phyloP scores from a whole-genome alignment of 2,888 invertebrate species.

The Drosophila subsilvestris region DNA sequence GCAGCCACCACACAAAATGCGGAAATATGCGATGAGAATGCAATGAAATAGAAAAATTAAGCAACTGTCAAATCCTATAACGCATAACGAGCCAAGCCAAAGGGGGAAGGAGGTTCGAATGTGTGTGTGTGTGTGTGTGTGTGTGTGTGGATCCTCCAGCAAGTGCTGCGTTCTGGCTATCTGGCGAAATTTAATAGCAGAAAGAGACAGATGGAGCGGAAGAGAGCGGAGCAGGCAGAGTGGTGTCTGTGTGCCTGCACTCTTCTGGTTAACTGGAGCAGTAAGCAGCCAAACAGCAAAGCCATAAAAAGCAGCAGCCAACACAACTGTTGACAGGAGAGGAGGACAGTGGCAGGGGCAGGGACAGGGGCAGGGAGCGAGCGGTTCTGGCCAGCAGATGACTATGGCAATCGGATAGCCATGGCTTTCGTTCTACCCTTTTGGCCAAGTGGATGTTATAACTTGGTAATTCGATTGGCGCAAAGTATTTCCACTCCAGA shows the following conservation, averaged over 20 bases:
- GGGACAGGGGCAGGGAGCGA: slow-evolving; percentile 39
- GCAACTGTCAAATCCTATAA: slow-evolving; percentile 60
- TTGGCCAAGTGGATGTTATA: slow-evolving; percentile 49
- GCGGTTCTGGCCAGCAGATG: slow-evolving; percentile 9
- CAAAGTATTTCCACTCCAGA: slow-evolving; percentile 35
- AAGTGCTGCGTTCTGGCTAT: slow-evolving; percentile 17
- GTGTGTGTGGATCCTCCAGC: slow-evolving; percentile 26
- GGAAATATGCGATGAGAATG: slow-evolving; percentile 48
- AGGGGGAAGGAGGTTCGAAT: background rate
- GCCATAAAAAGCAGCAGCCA: slow-evolving; percentile 53
- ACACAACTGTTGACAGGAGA: slow-evolving; percentile 53
- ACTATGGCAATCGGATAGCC: slow-evolving; percentile 11
- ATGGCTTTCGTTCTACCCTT: slow-evolving; percentile 48
- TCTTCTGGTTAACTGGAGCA: slow-evolving; percentile 49
- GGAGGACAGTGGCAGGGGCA: slow-evolving; percentile 7
- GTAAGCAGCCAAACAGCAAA: slow-evolving; percentile 8
- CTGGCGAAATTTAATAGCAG: slow-evolving; percentile 51
- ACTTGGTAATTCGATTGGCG: slow-evolving; percentile 47
- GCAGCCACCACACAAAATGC: slow-evolving; percentile 33
- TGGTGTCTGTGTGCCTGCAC: slow-evolving; percentile 14
- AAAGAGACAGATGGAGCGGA: background rate
- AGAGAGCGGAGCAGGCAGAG: background rate
- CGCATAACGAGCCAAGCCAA: slow-evolving; percentile 40
- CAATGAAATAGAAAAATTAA: slow-evolving; percentile 60
- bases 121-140: background rate